These are phyloP conservation scores for Anguilla anguilla DNA, from an alignment of 2,797 vertebrate genomes.

Conservation along the genomic window DNA sequence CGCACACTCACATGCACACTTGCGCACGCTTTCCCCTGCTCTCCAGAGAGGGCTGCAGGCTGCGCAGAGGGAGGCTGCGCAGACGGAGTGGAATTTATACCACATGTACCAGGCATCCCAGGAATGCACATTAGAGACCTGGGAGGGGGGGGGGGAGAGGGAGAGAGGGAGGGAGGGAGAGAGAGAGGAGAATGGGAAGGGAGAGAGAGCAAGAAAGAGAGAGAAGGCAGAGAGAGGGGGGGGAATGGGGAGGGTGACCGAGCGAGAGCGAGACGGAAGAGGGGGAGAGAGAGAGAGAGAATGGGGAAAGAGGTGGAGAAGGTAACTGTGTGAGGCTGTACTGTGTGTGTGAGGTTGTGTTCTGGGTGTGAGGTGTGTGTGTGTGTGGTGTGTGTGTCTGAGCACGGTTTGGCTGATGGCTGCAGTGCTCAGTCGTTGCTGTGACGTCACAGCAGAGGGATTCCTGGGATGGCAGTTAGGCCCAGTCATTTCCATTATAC, in stretches of 20 bases:
- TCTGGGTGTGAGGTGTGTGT: too few species aligned
- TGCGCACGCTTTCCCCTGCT: background rate
- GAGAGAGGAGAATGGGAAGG: conserved; percentile 42
- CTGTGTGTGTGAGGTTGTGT: too few species aligned
- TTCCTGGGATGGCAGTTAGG: too few species aligned
- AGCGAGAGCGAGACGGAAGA: background rate
- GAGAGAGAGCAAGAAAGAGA: background rate
- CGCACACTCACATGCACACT: background rate
- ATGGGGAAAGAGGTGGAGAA: too few species aligned
- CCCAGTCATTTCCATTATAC: too few species aligned
- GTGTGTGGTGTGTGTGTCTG: too few species aligned
- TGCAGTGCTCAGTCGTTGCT: too few species aligned
- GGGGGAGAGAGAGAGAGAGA: too few species aligned
- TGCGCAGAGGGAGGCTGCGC: conserved; percentile 77
- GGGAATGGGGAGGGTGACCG: background rate
- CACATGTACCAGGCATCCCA: conserved; percentile 93
- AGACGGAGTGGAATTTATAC: conserved; percentile 92
- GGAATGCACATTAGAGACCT: conserved; percentile 83
- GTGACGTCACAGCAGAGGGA: too few species aligned
- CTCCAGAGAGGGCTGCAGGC: conserved; percentile 47
- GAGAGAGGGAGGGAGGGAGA: conserved; percentile 43
- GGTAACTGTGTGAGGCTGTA: background rate
- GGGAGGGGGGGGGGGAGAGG: conserved; percentile 15
- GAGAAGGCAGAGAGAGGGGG: background rate
- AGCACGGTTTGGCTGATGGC: background rate